Evolutionary conservation across 2,113 vertebrate genomes (phyloP), one percentile per base, ranked within the genome.

Genomic region (Beaufortia kweichowensis): DNA sequence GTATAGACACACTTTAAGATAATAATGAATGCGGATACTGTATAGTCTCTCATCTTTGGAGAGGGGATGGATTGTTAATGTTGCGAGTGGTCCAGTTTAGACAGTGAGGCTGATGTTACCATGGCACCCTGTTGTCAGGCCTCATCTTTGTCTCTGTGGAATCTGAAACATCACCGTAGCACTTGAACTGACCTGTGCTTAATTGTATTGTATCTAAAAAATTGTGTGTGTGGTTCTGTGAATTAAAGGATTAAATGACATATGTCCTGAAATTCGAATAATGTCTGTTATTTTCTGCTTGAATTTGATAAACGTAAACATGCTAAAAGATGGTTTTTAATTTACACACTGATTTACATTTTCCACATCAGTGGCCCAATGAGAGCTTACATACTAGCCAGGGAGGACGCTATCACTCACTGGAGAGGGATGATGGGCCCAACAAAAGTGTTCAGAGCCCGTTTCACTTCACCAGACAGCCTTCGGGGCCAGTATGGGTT

Each of bases 401-500:
- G 91, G 12, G 91, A 94, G 77, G 93, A 98, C 1, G 96, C 94
- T 46, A 61, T 98, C 21, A 76, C 81, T 0, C 89, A 89, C 83
- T 98, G 96, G 97, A 94, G 97, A 72, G 91, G 89, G 0, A 73
- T 98, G 76, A 98, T 99, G 96, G 97, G 97, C 17, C 97, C 97
- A 17, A 98, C 97, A 65, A 95, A 93, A 90, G 97, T 98, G 56
- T 98, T 94, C 83, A 90, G 74, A 86, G 97, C 97, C 19, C 92
- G 88, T 67, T 88, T 94, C 82, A 86, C 85, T 0, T 87, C 92
- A 1, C 96, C 96, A 0, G 79, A 87, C 35, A 93, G 92, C 41
- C 93, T 99, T 76, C 92, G 97, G 11, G 97, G 91, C 28, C 86
- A 91, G 43, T 95, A 94, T 0, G 96, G 97, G 59, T 94, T 99